Base-by-base conservation (phyloP, 2,888 invertebrate species). In the Aleiodes alternator region DNA sequence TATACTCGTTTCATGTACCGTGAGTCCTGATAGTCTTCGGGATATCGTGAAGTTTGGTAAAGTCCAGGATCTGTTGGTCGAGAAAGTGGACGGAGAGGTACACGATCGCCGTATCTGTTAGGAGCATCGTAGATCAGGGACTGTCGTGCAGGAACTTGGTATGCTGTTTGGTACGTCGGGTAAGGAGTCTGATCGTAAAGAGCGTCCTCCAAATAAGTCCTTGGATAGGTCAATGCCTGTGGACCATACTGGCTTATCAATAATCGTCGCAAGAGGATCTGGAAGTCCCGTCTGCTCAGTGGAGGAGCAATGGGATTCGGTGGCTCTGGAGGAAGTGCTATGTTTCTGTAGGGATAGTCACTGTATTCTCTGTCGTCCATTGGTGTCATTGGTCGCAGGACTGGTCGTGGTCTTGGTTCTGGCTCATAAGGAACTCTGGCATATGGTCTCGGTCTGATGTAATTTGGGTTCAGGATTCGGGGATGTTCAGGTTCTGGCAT, bases 221-320 rank as follows among this genome's bases (percentile, higher is more conserved):
- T 86, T 0, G 89, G 89, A 71, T 89, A 88, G 3, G 81, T 83
- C 0, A 89, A 77, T 2, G 89, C 89, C 56, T 87, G 87, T 0
- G 84, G 78, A 0, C 89, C 89, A 23, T 89, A 89, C 61, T 95
- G 94, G 69, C 94, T 90, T 43, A 92, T 85, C 51, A 95, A 91
- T 73, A 95, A 89, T 85, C 93, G 92, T 78, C 94, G 93, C 6
- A 95, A 89, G 55, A 95, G 88, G 66, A 93, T 91, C 84, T 94
- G 94, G 77, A 95, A 92, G 84, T 95, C 95, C 82, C 92, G 91
- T 1, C 94, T 93, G 83, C 94, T 94, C 2, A 95, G 92, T 7
- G 95, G 95, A 9, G 94, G 92, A 66, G 93, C 91, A 59, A 94
- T 94, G 2, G 92, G 91, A 75, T 92, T 92, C 2, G 87, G 88